Percentiles rank a stretch among this genome's conserved stretches.
Conservation (phyloP, 1,140 invertebrate species). For the Pseudomyrmex concolor region DNA sequence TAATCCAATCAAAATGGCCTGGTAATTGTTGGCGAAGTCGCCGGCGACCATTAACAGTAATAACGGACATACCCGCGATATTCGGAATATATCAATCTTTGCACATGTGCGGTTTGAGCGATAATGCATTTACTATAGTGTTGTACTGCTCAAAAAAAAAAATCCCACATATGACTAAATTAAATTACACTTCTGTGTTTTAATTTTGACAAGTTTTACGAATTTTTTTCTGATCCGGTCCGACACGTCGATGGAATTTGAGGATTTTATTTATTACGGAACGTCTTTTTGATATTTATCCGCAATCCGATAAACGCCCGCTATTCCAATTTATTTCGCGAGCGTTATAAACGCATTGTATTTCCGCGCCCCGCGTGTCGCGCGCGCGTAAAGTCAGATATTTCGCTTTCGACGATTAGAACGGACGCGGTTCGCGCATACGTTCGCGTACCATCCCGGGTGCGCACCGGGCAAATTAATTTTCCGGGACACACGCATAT, state of each 20-base stretch:
- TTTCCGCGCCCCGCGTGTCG: slow-evolving; percentile 3
- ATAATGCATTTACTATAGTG: slow-evolving; percentile 2
- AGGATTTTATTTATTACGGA: too few species aligned
- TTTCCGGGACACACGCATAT: slow-evolving; percentile 62
- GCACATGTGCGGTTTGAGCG: not conserved
- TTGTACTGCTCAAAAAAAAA: not conserved
- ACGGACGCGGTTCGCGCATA: slow-evolving; percentile 8
- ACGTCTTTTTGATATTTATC: too few species aligned
- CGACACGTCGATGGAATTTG: too few species aligned
- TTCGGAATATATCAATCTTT: not conserved
- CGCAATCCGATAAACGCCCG: not conserved
- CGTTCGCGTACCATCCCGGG: not conserved
- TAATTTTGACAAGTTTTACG: too few species aligned
- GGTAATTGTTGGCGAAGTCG: slow-evolving; percentile 55
- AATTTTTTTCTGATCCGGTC: too few species aligned
- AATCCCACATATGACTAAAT: not conserved
- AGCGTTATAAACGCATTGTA: slow-evolving; percentile 2
- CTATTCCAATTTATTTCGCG: not conserved
- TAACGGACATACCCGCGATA: not conserved
- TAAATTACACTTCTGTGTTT: too few species aligned
- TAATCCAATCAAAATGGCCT: slow-evolving; percentile 37
- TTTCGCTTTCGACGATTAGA: slow-evolving; percentile 21
- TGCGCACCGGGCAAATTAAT: slow-evolving; percentile 59
- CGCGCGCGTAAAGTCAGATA: slow-evolving; percentile 13
- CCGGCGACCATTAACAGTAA: not conserved